Evolutionary conservation across 2,888 invertebrate genomes (phyloP).

Genomic region (Perithous albicinctus): DNA sequence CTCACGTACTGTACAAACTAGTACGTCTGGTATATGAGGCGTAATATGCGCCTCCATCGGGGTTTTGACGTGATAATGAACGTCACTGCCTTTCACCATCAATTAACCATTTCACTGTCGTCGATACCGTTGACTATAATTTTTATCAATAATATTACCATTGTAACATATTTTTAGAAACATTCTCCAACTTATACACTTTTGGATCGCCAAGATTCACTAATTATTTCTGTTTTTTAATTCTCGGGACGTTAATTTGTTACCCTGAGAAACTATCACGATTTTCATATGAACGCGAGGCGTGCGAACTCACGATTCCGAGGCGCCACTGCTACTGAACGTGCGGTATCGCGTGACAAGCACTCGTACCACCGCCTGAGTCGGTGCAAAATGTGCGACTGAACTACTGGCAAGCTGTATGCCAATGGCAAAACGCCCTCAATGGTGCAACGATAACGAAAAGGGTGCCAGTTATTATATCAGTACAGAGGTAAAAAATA

Average conservation of each 20-base stretch:
- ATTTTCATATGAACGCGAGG: constrained; percentile 27
- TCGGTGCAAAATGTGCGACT: constrained; percentile 58
- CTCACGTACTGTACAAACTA: constrained; percentile 32
- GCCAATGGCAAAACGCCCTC: constrained; percentile 47
- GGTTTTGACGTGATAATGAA: constrained; percentile 36
- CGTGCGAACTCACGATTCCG: constrained; percentile 41
- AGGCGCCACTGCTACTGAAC: constrained; percentile 42
- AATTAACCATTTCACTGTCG: neutral
- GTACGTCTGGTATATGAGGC: constrained; percentile 1
- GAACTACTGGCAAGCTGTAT: constrained; percentile 29
- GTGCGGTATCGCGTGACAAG: constrained; percentile 56
- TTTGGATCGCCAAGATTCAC: neutral
- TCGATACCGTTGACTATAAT: neutral
- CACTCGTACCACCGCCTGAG: constrained; percentile 37
- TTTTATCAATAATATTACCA: neutral
- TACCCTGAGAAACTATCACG: constrained; percentile 22
- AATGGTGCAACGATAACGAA: constrained; percentile 51
- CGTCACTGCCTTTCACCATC: constrained; percentile 16
- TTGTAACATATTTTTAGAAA: neutral
- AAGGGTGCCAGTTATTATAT: constrained; percentile 44
- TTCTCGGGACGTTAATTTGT: neutral
- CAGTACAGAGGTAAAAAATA: constrained; percentile 6
- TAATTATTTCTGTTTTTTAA: neutral
- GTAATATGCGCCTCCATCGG: neutral
- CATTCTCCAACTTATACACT: neutral